Conservation (phyloP, 2,113 vertebrate genomes). For the Nothoprocta pentlandii region DNA sequence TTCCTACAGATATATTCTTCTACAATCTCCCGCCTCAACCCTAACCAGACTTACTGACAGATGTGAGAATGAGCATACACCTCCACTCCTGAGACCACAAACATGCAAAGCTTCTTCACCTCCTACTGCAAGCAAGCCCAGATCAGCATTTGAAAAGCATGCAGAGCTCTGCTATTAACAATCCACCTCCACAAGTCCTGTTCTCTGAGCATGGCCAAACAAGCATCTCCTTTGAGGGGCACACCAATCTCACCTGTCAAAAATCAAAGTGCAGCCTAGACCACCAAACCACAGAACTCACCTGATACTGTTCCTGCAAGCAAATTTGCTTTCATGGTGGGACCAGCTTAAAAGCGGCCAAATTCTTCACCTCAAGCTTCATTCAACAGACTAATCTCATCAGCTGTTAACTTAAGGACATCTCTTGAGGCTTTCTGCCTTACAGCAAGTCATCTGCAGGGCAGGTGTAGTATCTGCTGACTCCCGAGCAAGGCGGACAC, state of each 20-base stretch:
- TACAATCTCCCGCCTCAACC: background rate
- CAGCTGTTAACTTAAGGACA: background rate
- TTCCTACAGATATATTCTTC: background rate
- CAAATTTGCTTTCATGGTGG: rapidly evolving
- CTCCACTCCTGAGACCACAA: rapidly evolving
- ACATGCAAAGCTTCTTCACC: background rate
- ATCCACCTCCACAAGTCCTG: background rate
- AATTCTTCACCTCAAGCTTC: background rate
- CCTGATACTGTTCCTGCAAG: rapidly evolving
- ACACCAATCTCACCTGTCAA: background rate
- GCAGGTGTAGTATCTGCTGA: rapidly evolving
- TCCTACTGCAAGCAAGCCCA: background rate
- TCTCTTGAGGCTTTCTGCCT: rapidly evolving
- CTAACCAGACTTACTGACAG: background rate
- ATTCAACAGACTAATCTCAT: background rate
- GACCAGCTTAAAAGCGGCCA: background rate
- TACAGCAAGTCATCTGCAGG: rapidly evolving
- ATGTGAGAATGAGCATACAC: background rate
- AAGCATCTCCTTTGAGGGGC: background rate
- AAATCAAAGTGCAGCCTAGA: background rate
- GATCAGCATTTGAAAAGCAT: background rate
- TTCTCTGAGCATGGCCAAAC: background rate
- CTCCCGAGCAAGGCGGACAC: rapidly evolving
- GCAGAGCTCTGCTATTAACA: background rate
- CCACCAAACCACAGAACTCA: background rate